Conservation (phyloP, 2,888 invertebrate species). For the Eudasyphora cyanicolor region DNA sequence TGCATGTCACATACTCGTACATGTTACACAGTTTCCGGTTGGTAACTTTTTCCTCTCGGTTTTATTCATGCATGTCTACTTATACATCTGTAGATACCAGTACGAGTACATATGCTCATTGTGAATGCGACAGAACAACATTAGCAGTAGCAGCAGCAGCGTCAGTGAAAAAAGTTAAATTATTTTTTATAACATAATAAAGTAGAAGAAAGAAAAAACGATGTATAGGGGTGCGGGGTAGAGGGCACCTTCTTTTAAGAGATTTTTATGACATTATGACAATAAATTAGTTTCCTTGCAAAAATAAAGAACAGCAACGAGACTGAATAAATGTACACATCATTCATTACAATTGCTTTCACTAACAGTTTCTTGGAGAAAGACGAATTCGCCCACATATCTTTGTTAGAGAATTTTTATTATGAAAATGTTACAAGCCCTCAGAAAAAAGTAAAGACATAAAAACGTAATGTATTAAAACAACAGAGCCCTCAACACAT, state of each 20-base stretch:
- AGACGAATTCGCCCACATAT: too few species aligned
- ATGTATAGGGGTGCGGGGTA: background rate
- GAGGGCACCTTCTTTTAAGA: background rate
- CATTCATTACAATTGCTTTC: background rate
- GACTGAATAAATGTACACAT: background rate
- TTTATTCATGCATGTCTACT: background rate
- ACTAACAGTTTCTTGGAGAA: too few species aligned
- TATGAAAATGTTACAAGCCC: too few species aligned
- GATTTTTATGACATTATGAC: conserved; percentile 2
- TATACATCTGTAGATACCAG: background rate
- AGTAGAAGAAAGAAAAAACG: background rate
- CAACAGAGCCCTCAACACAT: too few species aligned
- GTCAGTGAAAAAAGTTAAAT: background rate
- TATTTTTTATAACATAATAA: background rate
- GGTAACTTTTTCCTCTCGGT: conserved; percentile 8
- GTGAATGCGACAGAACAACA: background rate
- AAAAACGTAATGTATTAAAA: too few species aligned
- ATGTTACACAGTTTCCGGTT: conserved; percentile 48
- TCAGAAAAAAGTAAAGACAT: too few species aligned
- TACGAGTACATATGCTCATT: background rate
- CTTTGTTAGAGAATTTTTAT: too few species aligned
- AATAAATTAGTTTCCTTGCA: background rate
- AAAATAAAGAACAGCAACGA: too few species aligned
- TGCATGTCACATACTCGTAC: conserved; percentile 38
- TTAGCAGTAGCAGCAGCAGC: too few species aligned